These are phyloP conservation scores for Hylaeus volcanicus DNA, from an alignment of 1,140 invertebrate genomes.

Conservation along the genomic window DNA sequence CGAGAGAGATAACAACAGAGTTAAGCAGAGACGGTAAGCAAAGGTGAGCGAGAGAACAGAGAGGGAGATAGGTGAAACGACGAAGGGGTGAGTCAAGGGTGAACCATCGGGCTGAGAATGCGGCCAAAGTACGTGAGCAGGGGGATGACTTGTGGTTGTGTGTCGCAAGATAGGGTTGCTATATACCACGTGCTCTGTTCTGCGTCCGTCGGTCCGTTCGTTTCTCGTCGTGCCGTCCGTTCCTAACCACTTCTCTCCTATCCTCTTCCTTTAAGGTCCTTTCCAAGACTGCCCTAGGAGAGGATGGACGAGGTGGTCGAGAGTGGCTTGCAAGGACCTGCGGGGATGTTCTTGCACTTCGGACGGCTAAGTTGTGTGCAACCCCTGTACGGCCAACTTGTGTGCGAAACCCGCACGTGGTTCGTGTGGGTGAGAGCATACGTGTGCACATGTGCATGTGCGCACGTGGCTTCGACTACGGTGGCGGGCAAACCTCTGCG, in stretches of 20 bases:
- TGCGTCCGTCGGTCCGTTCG: constrained; percentile 67
- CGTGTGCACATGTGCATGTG: constrained; percentile 32
- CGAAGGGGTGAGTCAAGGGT: constrained; percentile 62
- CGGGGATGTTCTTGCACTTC: constrained; percentile 75
- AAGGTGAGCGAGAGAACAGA: constrained; percentile 68
- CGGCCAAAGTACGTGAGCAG: constrained; percentile 59
- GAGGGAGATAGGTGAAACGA: constrained; percentile 63
- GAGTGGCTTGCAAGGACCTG: constrained; percentile 60
- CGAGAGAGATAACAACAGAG: constrained; percentile 22
- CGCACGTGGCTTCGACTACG: constrained; percentile 35
- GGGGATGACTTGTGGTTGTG: constrained; percentile 79
- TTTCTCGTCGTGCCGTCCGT: constrained; percentile 66
- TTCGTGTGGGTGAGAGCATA: constrained; percentile 50
- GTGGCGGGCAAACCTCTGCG: constrained; percentile 36
- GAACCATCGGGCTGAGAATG: constrained; percentile 63
- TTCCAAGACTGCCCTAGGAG: constrained; percentile 54
- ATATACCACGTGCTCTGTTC: constrained; percentile 61
- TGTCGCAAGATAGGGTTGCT: constrained; percentile 76
- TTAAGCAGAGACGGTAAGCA: constrained; percentile 34
- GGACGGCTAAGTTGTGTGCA: constrained; percentile 52
- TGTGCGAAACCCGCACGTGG: constrained; percentile 67
- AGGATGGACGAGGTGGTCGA: constrained; percentile 65
- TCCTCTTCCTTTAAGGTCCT: constrained; percentile 74
- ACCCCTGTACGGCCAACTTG: constrained; percentile 51
- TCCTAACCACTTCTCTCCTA: constrained; percentile 62